These are phyloP conservation scores for Lochmaea capreae DNA, from an alignment of 2,888 invertebrate genomes.

Conservation along the genomic window DNA sequence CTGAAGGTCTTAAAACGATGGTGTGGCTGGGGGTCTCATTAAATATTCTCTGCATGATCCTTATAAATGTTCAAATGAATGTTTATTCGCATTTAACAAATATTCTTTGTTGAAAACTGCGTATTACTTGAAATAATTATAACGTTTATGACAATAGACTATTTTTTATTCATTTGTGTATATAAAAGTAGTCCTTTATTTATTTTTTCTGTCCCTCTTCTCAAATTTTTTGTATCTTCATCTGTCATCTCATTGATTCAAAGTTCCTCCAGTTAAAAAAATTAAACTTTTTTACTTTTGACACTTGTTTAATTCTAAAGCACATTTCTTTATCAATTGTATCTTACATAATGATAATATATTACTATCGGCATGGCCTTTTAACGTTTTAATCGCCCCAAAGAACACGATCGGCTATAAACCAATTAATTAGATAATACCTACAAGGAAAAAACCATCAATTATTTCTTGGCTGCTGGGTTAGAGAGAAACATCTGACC, in stretches of 20 bases:
- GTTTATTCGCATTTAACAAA: conserved; percentile 30
- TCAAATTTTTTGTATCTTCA: too few relatives aligned
- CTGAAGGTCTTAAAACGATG: conserved; percentile 10
- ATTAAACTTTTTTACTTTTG: background rate
- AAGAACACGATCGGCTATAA: conserved; percentile 28
- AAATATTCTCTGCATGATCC: conserved; percentile 33
- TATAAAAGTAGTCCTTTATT: too few relatives aligned
- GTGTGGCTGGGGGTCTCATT: conserved; percentile 17
- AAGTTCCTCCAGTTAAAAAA: background rate
- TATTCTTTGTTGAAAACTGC: conserved; percentile 6
- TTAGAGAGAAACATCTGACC: background rate
- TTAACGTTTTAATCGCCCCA: conserved; percentile 17
- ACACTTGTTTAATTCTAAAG: background rate
- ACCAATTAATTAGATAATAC: conserved; percentile 30
- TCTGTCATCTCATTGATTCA: background rate
- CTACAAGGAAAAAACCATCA: conserved; percentile 25
- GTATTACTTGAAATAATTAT: background rate
- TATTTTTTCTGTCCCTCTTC: too few relatives aligned
- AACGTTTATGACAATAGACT: too few relatives aligned
- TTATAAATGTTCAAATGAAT: conserved; percentile 16
- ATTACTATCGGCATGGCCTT: conserved; percentile 30
- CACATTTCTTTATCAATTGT: conserved; percentile 19
- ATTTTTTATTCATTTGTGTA: too few relatives aligned
- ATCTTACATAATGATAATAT: conserved; percentile 33
- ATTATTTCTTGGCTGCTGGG: conserved; percentile 18